A percentile compares a stretch with the other conserved stretches of the same genome.
Conservation (phyloP, 2,797 vertebrate species). For the Falco berigora region DNA sequence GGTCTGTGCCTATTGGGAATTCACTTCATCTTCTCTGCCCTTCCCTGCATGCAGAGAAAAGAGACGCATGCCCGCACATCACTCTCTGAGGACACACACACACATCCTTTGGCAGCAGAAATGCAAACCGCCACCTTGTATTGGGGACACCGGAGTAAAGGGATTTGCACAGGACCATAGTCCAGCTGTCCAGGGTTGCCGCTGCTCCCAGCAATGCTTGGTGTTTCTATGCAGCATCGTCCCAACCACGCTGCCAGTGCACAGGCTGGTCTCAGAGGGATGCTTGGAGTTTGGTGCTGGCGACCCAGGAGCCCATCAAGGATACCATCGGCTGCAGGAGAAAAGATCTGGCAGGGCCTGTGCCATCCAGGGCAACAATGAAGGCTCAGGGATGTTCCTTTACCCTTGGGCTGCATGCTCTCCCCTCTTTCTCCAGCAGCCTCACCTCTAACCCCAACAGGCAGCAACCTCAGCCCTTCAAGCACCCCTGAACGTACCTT, state of each 20-base stretch:
- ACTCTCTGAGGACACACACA: background rate
- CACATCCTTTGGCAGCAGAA: background rate
- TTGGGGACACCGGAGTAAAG: background rate
- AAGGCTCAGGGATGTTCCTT: background rate
- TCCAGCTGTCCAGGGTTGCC: background rate
- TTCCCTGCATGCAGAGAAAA: background rate
- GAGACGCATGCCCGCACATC: fast-evolving
- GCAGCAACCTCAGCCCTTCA: background rate
- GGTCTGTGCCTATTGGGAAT: fast-evolving
- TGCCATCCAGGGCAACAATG: background rate
- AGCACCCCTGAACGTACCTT: background rate
- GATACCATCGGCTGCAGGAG: conserved; percentile 40
- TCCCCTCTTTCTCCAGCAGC: background rate
- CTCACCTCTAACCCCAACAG: background rate
- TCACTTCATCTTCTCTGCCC: background rate
- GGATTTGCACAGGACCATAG: fast-evolving
- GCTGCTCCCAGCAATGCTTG: fast-evolving
- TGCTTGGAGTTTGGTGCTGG: fast-evolving
- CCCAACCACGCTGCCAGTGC: fast-evolving
- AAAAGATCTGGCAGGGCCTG: background rate
- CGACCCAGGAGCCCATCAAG: background rate
- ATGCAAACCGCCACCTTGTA: background rate
- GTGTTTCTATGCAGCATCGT: fast-evolving
- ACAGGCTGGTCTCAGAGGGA: background rate
- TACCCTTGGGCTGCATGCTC: background rate